phyloP scores from a whole-genome alignment of 2,797 vertebrate genomes.

The Anomalospiza imberbis region DNA sequence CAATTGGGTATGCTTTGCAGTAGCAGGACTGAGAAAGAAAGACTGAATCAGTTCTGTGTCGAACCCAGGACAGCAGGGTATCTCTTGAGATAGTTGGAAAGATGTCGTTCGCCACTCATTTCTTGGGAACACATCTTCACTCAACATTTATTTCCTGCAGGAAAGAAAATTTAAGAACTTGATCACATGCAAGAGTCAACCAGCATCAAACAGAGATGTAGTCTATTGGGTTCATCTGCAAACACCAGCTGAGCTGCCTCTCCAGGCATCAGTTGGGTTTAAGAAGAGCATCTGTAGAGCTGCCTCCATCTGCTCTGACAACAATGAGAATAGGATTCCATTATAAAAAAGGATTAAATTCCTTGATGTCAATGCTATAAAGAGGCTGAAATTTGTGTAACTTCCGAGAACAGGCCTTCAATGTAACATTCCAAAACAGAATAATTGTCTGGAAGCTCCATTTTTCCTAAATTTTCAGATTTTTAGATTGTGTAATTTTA shows the following conservation, averaged over 20 bases:
- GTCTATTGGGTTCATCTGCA: neutral
- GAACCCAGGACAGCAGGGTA: neutral
- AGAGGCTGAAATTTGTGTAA: neutral
- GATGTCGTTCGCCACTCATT: neutral
- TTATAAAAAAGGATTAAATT: neutral
- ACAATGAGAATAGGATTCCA: rapidly evolving
- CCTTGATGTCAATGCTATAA: neutral
- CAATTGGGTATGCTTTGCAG: neutral
- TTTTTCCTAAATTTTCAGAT: neutral
- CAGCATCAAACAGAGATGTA: neutral
- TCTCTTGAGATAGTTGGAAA: neutral
- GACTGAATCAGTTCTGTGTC: neutral
- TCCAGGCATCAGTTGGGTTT: neutral
- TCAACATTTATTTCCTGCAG: neutral
- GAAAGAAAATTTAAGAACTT: neutral
- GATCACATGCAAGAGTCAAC: neutral
- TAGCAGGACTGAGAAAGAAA: neutral
- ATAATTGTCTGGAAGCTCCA: neutral
- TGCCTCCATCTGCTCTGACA: neutral
- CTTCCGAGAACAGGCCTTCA: neutral
- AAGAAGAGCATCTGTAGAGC: neutral
- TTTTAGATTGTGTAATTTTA: neutral
- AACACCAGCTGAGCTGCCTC: neutral
- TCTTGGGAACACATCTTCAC: neutral
- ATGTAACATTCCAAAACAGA: neutral